Evolutionary conservation across 2,113 vertebrate genomes (phyloP).

Genomic region (Bos javanicus): DNA sequence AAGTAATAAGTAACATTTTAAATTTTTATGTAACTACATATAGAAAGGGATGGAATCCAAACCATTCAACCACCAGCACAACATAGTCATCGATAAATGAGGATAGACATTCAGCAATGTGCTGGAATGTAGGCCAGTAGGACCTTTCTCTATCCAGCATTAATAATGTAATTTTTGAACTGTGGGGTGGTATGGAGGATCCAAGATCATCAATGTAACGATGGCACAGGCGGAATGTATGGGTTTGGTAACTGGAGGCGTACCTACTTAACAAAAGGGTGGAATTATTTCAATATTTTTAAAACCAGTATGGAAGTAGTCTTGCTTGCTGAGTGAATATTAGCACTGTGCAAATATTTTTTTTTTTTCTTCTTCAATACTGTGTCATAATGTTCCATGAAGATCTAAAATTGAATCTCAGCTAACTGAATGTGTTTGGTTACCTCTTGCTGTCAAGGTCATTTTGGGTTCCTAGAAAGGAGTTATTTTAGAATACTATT

Average conservation of each 20-base stretch:
- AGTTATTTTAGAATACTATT: conserved; percentile 56
- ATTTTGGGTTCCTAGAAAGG: conserved; percentile 52
- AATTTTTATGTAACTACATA: neutral
- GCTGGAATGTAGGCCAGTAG: fast-evolving
- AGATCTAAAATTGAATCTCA: conserved; percentile 64
- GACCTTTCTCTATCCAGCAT: no score
- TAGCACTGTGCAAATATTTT: neutral
- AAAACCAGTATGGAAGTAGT: neutral
- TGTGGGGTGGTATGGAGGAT: neutral
- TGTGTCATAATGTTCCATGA: conserved; percentile 9
- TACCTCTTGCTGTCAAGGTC: neutral
- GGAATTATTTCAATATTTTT: neutral
- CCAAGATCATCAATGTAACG: neutral
- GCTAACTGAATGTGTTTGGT: conserved; percentile 36
- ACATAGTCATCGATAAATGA: neutral
- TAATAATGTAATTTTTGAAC: neutral
- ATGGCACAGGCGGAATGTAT: neutral
- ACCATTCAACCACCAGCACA: neutral
- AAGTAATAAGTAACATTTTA: neutral
- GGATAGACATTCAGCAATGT: neutral
- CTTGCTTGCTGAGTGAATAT: neutral
- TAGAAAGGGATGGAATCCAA: neutral
- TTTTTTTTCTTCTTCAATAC: neutral
- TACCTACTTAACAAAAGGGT: neutral
- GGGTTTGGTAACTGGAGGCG: neutral